Percentiles rank a stretch among this genome's conserved stretches.
Conservation (phyloP, 2,113 vertebrate species). For the Oplegnathus fasciatus region DNA sequence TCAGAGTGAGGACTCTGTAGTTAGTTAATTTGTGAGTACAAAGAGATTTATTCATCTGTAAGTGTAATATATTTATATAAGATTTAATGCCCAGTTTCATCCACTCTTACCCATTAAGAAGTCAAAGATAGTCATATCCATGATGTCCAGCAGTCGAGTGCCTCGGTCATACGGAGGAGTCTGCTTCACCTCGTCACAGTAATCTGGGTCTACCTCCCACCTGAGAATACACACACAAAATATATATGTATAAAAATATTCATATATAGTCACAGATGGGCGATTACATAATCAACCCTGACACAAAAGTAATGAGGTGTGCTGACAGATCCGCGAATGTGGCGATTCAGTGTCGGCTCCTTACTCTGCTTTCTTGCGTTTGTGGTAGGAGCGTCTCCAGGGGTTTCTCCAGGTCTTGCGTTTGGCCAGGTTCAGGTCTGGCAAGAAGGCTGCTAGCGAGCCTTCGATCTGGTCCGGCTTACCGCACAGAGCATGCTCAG, state of each 20-base stretch:
- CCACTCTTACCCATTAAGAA: conserved; percentile 94
- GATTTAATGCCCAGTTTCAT: background rate
- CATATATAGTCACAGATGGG: background rate
- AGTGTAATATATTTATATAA: background rate
- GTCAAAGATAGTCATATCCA: conserved; percentile 99
- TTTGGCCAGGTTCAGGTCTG: conserved; percentile 93
- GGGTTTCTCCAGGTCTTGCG: conserved; percentile 98
- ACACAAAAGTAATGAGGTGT: background rate
- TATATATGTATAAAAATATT: background rate
- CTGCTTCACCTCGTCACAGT: conserved; percentile 97
- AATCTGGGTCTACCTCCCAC: conserved; percentile 98
- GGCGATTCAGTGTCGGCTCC: conserved; percentile 43
- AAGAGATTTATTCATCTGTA: background rate
- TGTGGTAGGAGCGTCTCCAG: conserved; percentile 98
- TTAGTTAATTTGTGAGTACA: background rate
- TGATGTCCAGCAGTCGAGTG: conserved; percentile 94
- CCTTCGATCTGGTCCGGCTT: conserved; percentile 96
- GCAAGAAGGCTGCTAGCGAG: conserved; percentile 95
- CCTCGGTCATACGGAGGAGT: conserved; percentile 94
- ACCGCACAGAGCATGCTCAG: conserved; percentile 95
- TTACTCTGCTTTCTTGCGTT: conserved; percentile 99
- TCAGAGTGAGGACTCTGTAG: background rate
- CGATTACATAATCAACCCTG: background rate
- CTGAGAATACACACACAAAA: conserved; percentile 76
- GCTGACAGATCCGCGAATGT: background rate